These are phyloP conservation scores for Archocentrus centrarchus DNA, from an alignment of 2,113 vertebrate species.

Conservation along the genomic window DNA sequence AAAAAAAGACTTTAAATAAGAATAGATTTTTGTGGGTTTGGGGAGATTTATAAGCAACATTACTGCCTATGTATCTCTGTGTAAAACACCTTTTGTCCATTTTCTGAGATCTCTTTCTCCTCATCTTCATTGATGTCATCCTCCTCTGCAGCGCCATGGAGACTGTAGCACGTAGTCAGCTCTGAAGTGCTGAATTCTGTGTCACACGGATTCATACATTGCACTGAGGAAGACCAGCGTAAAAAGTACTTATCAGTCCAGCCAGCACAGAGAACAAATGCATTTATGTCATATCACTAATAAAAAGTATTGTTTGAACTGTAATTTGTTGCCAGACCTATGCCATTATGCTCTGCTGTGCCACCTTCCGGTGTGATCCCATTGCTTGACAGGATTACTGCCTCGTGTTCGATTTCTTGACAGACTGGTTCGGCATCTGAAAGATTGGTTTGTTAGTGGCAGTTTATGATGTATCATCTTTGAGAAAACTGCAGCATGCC, in stretches of 20 bases:
- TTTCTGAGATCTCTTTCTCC: constrained; percentile 66
- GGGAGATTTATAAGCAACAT: background rate
- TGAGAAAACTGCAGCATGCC: background rate
- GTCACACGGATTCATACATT: constrained; percentile 68
- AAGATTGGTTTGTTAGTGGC: background rate
- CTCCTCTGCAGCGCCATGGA: constrained; percentile 50
- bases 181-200: constrained; percentile 72
- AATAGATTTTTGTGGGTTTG: background rate
- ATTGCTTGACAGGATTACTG: constrained; percentile 53
- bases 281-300: background rate
- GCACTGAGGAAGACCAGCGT: constrained; percentile 40
- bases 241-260: background rate
- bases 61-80: background rate
- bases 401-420: constrained; percentile 54
- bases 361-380: constrained; percentile 60
- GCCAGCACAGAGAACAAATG: background rate
- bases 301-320: background rate
- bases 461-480: background rate
- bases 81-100: constrained; percentile 74
- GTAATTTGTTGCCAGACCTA: constrained; percentile 53
- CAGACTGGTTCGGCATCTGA: constrained; percentile 50
- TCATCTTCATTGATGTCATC: constrained; percentile 36
- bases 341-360: constrained; percentile 60
- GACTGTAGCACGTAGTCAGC: constrained; percentile 49
- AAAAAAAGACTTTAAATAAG: background rate